Percentiles rank a stretch among this genome's conserved stretches.
phyloP scores from a whole-genome alignment of 2,888 invertebrate genomes.

The Tenthredo livida region DNA sequence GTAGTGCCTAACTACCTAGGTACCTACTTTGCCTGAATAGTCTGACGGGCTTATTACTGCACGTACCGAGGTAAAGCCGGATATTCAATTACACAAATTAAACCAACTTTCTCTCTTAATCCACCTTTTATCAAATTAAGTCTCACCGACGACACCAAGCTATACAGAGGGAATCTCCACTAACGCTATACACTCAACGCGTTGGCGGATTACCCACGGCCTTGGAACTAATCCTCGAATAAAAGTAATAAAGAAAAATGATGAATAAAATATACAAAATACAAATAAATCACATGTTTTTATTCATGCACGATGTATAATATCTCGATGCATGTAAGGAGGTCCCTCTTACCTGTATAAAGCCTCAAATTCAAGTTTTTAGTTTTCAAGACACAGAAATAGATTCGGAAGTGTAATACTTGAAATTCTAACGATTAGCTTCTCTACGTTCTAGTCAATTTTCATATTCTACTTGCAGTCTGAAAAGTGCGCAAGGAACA shows the following conservation, averaged over 20 bases:
- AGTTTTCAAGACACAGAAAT: no score
- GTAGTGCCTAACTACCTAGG: background rate
- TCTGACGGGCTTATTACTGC: background rate
- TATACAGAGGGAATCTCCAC: background rate
- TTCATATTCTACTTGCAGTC: no score
- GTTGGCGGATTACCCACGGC: constrained; percentile 1
- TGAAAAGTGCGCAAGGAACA: no score
- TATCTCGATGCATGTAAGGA: no score
- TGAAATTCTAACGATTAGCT: no score
- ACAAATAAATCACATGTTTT: background rate
- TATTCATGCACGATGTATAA: no score
- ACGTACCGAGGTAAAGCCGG: background rate
- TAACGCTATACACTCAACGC: background rate
- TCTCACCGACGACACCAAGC: background rate
- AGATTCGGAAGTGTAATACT: no score
- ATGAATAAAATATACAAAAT: background rate
- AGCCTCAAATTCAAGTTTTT: no score
- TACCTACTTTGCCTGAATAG: background rate
- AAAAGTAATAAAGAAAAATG: background rate
- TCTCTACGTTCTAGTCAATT: no score
- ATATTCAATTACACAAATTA: constrained; percentile 43
- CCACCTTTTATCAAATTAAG: constrained; percentile 46
- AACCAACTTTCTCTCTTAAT: constrained; percentile 38
- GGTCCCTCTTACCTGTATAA: no score
- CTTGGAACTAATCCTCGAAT: background rate